phyloP scores from a whole-genome alignment of 2,888 invertebrate species.

The Crocallis elinguaria region DNA sequence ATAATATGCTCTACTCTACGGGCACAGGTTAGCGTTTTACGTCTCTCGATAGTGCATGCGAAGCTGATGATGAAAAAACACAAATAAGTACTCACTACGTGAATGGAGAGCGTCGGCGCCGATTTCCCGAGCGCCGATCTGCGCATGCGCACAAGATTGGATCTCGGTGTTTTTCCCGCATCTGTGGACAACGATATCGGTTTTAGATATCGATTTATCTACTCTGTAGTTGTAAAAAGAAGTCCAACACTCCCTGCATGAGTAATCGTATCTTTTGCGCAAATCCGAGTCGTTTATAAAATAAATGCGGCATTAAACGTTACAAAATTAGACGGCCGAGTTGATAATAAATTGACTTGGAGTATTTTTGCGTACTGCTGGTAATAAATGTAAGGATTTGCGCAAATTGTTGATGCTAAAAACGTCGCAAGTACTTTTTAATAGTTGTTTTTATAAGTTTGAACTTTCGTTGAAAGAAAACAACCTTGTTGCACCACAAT shows the following conservation, averaged over 20 bases:
- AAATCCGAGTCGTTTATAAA: not conserved
- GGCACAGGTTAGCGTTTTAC: too few relatives aligned
- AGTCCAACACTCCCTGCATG: not conserved
- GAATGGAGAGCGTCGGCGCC: constrained; percentile 94
- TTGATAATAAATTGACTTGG: not conserved
- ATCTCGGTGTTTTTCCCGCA: constrained; percentile 75
- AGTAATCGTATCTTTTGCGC: not conserved
- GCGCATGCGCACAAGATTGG: constrained; percentile 94
- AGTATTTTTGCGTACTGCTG: not conserved
- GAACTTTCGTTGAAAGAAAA: too few relatives aligned
- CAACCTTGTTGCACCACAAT: too few relatives aligned
- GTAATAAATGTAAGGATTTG: not conserved
- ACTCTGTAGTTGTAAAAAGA: not conserved
- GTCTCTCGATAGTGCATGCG: too few relatives aligned
- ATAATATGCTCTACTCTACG: too few relatives aligned
- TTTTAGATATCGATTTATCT: not conserved
- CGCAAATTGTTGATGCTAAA: not conserved
- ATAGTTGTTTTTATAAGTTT: too few relatives aligned
- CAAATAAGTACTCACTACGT: constrained; percentile 86
- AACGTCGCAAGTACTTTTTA: too few relatives aligned
- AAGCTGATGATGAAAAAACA: too few relatives aligned
- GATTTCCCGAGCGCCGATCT: constrained; percentile 96
- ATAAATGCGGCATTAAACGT: not conserved
- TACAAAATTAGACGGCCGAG: not conserved
- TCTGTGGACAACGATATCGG: constrained; percentile 52